Evolutionary conservation across 2,888 invertebrate genomes (phyloP).

Genomic region (Eupithecia subfuscata): DNA sequence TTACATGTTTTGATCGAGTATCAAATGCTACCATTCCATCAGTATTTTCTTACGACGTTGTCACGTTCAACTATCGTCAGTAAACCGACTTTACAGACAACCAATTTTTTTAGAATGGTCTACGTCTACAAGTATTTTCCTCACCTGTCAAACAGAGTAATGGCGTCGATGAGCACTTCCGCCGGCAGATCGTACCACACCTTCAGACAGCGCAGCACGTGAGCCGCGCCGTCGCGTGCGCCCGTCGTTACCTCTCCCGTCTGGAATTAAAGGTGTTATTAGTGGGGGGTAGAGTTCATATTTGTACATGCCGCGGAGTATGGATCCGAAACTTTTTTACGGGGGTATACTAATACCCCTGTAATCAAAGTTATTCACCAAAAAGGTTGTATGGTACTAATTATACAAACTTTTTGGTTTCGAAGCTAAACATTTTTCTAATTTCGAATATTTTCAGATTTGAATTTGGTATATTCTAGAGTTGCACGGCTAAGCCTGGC

Average conservation of each 20-base stretch:
- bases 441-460: not conserved
- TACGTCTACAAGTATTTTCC: not conserved
- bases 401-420: not conserved
- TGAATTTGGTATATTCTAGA: not conserved
- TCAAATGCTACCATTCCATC: too few relatives aligned
- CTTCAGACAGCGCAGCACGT: constrained; percentile 91
- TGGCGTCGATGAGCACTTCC: constrained; percentile 90
- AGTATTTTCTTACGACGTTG: too few relatives aligned
- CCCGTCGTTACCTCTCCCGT: constrained; percentile 89
- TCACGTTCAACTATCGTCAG: too few relatives aligned
- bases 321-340: not conserved
- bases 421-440: not conserved
- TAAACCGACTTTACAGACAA: too few relatives aligned
- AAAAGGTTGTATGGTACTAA: too few relatives aligned
- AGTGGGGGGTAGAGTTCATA: not conserved
- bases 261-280: constrained; percentile 56
- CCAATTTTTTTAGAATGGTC: too few relatives aligned
- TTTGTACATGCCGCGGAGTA: not conserved
- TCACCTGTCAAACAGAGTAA: constrained; percentile 89
- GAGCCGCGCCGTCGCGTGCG: constrained; percentile 91
- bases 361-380: too few relatives aligned
- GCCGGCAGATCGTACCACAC: constrained; percentile 93
- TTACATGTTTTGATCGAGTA: too few relatives aligned
- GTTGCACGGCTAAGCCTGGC: not conserved
- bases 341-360: too few relatives aligned